Conservation (phyloP, 2,888 invertebrate genomes). For the Barypeithes pellucidus region DNA sequence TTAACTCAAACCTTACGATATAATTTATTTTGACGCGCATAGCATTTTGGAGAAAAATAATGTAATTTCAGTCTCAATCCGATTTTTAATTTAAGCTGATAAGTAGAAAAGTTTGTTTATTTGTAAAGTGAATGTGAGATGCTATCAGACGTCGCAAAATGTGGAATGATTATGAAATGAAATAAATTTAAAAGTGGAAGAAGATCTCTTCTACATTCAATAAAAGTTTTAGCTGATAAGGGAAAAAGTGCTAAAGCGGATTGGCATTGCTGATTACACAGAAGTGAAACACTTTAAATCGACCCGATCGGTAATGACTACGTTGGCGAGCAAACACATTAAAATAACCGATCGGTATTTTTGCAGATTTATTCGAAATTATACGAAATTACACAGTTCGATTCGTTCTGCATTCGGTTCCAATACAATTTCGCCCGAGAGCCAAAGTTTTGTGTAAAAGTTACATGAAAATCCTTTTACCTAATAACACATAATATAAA, state of each 20-base stretch:
- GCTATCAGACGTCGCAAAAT: constrained; percentile 15
- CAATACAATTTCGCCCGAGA: constrained; percentile 31
- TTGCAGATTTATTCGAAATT: constrained; percentile 47
- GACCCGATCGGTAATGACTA: constrained; percentile 40
- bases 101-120: constrained; percentile 27
- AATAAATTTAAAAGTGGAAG: constrained; percentile 38
- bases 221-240: constrained; percentile 40
- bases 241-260: constrained; percentile 30
- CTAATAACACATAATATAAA: constrained; percentile 30
- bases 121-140: constrained; percentile 21
- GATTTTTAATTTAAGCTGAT: constrained; percentile 19
- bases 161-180: constrained; percentile 27
- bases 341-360: constrained; percentile 46
- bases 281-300: constrained; percentile 42
- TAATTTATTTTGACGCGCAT: too few species aligned
- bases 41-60: neutral
- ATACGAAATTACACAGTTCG: constrained; percentile 40
- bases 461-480: constrained; percentile 37
- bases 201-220: constrained; percentile 30
- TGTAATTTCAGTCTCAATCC: neutral
- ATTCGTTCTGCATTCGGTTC: constrained; percentile 26
- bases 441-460: constrained; percentile 23
- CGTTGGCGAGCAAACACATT: constrained; percentile 40
- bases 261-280: constrained; percentile 29
- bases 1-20: too few species aligned